Evolutionary conservation across 1,140 invertebrate species (phyloP), one percentile per base, ranked within the genome.

Genomic region (Macrobrachium rosenbergii): DNA sequence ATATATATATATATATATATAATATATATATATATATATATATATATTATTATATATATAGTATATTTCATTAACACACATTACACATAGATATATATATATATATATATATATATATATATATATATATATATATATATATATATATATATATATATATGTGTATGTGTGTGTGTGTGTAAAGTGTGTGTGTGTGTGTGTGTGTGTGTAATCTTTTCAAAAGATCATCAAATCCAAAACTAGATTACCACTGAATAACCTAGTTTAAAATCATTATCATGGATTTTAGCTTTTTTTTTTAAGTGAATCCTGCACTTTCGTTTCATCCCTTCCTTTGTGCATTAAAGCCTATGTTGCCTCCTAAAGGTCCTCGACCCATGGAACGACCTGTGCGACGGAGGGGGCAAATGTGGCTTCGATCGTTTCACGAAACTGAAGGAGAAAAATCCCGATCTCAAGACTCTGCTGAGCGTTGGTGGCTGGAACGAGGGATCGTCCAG

Each of bases 321-420:
- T 37, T 73, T 21, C 23, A 17, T 17, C 16, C n/a, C 37, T 52
- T 76, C 11, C 37, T 12, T 37, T 19, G 37, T 11, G 37, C 19
- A 76, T 16, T 5, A 0, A 43, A 2, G 16, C 6, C 7, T 12
- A 5, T 11, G 2, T 17, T 3, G 12, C 8, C 28, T 7, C 14
- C 59, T 67, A 10, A 69, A 83, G 82, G 69, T 94, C 16, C 86
- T 95, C 11, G 95, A 96, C 90, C 85, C 93, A 10, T 95, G 92
- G 91, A 93, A 93, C 19, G 95, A 95, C 89, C 87, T 94, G 6
- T 91, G 93, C 8, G 69, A 75, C 14, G 23, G 52, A 23, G 91
- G 91, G 69, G 93, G 93, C 7, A 92, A 91, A 90, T 92, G 91
- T 45, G 88, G 76, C 43, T 87, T 63, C 62, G 52, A 87, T 58